Conservation (phyloP, 2,113 vertebrate species). For the Channa argus region DNA sequence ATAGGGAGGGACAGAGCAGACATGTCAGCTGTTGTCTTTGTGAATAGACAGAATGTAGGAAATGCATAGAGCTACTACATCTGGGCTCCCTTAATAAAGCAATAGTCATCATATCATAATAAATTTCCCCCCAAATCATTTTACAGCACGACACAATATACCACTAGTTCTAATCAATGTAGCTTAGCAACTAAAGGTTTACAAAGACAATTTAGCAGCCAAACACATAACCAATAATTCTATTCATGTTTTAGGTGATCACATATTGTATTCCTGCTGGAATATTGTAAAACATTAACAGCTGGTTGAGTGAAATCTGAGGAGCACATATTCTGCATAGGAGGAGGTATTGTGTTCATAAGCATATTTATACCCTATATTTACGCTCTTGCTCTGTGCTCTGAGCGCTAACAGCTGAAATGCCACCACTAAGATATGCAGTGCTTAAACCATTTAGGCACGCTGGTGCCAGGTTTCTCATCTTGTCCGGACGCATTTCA, state of each 20-base stretch:
- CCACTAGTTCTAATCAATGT: neutral
- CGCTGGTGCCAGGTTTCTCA: conserved; percentile 71
- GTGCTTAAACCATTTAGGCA: conserved; percentile 76
- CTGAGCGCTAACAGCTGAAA: conserved; percentile 76
- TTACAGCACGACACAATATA: neutral
- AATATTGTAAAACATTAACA: conserved; percentile 28
- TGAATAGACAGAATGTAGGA: conserved; percentile 37
- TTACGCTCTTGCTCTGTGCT: conserved; percentile 57
- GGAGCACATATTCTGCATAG: conserved; percentile 45
- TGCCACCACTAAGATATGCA: conserved; percentile 71
- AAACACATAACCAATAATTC: conserved; percentile 1
- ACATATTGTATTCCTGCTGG: neutral
- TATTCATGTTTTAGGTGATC: neutral
- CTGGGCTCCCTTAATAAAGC: conserved; percentile 4
- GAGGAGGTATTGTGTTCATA: conserved; percentile 63
- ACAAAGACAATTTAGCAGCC: neutral
- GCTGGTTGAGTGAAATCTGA: conserved; percentile 61
- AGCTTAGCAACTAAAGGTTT: no score
- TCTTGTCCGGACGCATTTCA: conserved; percentile 72
- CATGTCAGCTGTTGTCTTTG: conserved; percentile 68
- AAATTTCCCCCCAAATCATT: neutral
- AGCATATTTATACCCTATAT: conserved; percentile 69
- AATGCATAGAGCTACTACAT: neutral
- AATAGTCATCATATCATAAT: conserved; percentile 9
- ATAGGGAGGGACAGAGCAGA: conserved; percentile 49